phyloP scores from a whole-genome alignment of 2,113 vertebrate species.

The Ptyas mucosa region DNA sequence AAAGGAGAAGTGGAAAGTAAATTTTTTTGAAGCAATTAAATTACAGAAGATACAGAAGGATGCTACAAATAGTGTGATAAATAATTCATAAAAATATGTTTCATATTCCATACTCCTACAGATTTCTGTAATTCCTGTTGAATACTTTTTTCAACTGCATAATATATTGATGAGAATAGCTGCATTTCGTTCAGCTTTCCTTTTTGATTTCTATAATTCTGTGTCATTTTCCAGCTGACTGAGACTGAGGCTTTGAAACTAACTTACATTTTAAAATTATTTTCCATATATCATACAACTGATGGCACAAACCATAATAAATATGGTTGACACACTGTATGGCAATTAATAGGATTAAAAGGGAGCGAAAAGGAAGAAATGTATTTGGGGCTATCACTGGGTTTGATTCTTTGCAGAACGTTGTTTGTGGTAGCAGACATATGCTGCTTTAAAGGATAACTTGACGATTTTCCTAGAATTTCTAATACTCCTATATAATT shows the following conservation, averaged over 20 bases:
- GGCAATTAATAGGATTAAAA: constrained; percentile 25
- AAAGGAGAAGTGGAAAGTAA: background rate
- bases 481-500: background rate
- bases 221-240: background rate
- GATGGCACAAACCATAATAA: constrained; percentile 11
- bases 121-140: constrained; percentile 10
- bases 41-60: background rate
- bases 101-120: background rate
- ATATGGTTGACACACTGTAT: background rate
- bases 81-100: constrained; percentile 7
- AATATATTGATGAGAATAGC: background rate
- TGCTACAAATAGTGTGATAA: background rate
- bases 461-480: background rate
- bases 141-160: background rate
- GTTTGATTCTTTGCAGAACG: background rate
- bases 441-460: background rate
- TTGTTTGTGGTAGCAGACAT: background rate
- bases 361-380: background rate
- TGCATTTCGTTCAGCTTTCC: background rate
- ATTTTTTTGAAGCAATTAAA: background rate
- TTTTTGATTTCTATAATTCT: background rate
- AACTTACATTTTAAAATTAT: background rate
- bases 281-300: background rate
- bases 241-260: background rate
- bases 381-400: background rate